A percentile compares a stretch with the other conserved stretches of the same genome.
These are phyloP conservation scores for Himalopsyche kuldschensis DNA, from an alignment of 2,888 invertebrate genomes.

Conservation along the genomic window DNA sequence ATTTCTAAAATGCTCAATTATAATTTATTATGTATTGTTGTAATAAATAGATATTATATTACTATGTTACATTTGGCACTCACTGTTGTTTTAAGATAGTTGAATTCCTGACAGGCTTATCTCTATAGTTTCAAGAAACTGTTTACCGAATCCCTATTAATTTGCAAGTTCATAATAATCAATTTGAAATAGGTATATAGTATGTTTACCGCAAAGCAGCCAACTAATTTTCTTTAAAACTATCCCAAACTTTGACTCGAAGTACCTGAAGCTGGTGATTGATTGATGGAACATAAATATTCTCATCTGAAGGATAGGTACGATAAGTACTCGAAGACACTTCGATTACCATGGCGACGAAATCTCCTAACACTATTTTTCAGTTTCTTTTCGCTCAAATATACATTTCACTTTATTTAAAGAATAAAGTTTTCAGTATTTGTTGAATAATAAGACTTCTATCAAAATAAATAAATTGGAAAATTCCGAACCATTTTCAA, in stretches of 20 bases:
- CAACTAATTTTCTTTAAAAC: not conserved
- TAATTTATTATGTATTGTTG: no score
- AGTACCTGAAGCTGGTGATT: not conserved
- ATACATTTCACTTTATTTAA: no score
- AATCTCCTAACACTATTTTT: not conserved
- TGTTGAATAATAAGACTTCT: no score
- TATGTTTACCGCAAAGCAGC: not conserved
- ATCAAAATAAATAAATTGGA: no score
- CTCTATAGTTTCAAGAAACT: not conserved
- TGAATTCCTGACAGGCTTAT: not conserved
- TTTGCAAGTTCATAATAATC: not conserved
- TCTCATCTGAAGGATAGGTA: not conserved
- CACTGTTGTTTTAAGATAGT: not conserved
- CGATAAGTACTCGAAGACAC: not conserved
- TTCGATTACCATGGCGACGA: not conserved
- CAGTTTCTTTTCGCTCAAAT: no score
- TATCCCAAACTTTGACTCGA: not conserved
- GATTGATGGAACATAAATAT: not conserved
- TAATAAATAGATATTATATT: no score
- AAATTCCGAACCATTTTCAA: no score
- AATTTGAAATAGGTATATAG: not conserved
- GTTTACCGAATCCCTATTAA: not conserved
- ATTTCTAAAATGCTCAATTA: no score
- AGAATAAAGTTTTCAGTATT: no score
- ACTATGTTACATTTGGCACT: not conserved